Evolutionary conservation across 2,888 invertebrate species (phyloP).

Genomic region (Choristoneura rosaceana): DNA sequence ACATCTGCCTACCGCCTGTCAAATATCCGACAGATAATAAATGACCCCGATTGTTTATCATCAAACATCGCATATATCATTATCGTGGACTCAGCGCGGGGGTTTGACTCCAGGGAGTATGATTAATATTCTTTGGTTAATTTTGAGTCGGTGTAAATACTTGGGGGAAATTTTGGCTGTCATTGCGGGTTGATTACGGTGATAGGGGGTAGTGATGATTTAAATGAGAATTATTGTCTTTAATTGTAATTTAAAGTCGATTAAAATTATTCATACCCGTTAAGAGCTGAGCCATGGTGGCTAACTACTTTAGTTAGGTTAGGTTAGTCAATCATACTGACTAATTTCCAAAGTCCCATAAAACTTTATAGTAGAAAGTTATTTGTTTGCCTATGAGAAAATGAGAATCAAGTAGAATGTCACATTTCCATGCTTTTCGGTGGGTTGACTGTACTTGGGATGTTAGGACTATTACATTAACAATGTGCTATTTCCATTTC

Average conservation of each 20-base stretch:
- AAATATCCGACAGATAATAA: conserved; percentile 88
- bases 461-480: too few species aligned
- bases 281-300: too few species aligned
- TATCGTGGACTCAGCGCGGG: conserved; percentile 80
- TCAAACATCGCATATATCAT: conserved; percentile 86
- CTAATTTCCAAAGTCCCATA: too few species aligned
- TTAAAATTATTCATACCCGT: too few species aligned
- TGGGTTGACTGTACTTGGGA: too few species aligned
- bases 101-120: conserved; percentile 71
- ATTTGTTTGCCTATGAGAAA: too few species aligned
- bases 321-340: too few species aligned
- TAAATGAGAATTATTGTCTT: conserved; percentile 1
- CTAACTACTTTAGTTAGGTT: too few species aligned
- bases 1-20: conserved; percentile 89
- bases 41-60: conserved; percentile 88
- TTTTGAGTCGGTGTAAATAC: conserved; percentile 78
- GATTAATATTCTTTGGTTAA: conserved; percentile 85
- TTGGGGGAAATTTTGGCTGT: conserved; percentile 76
- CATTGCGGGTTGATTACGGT: conserved; percentile 72
- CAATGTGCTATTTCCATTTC: too few species aligned
- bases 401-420: too few species aligned
- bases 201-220: conserved; percentile 15
- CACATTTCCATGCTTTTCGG: too few species aligned
- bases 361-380: too few species aligned
- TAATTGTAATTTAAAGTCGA: background rate